phyloP scores from a whole-genome alignment of 2,113 vertebrate genomes.

The Plestiodon gilberti region DNA sequence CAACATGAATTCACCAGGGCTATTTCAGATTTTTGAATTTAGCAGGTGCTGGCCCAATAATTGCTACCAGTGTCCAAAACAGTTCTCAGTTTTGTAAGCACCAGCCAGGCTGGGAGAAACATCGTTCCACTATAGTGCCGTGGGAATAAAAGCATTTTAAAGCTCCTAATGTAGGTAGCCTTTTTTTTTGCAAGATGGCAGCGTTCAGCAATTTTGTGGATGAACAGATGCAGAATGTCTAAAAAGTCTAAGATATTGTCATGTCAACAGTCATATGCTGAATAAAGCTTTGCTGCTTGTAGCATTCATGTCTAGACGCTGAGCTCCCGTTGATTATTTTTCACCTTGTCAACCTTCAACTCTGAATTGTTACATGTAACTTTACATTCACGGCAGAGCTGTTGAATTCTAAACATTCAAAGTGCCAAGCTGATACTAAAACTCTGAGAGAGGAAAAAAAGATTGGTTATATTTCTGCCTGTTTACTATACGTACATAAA shows the following conservation, averaged over 20 bases:
- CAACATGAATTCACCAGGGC: background rate
- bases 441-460: background rate
- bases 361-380: background rate
- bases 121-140: background rate
- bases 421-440: background rate
- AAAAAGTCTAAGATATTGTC: background rate
- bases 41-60: background rate
- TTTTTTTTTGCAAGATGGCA: background rate
- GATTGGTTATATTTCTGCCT: background rate
- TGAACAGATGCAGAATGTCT: background rate
- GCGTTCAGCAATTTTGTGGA: background rate
- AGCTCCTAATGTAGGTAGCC: background rate
- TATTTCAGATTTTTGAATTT: background rate
- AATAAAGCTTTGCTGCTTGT: background rate
- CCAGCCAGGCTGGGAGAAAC: background rate
- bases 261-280: background rate
- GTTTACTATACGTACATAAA: background rate
- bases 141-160: background rate
- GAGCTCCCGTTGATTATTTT: background rate
- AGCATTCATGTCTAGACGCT: background rate
- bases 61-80: conserved; percentile 18
- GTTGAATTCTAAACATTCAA: conserved; percentile 12
- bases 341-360: background rate
- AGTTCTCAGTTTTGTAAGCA: background rate
- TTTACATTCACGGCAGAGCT: background rate